Conservation (phyloP, 2,888 invertebrate genomes). For the Psylliodes chrysocephalus region DNA sequence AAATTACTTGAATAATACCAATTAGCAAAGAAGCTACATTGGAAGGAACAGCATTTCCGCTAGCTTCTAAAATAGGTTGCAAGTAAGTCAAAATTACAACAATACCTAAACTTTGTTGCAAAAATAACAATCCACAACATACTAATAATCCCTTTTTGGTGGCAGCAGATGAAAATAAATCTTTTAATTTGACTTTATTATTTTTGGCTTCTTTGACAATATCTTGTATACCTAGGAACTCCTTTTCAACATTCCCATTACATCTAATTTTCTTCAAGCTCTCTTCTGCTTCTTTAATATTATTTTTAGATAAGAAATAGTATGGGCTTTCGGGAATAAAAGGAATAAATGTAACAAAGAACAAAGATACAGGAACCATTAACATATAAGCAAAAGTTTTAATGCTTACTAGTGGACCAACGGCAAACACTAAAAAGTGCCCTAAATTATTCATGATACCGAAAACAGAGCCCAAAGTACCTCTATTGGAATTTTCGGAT, state of each 20-base stretch:
- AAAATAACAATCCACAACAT: slow-evolving; percentile 76
- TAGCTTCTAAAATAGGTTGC: slow-evolving; percentile 74
- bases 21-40: slow-evolving; percentile 79
- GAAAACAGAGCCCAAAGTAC: slow-evolving; percentile 80
- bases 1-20: slow-evolving; percentile 79
- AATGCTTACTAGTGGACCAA: slow-evolving; percentile 80
- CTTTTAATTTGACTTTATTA: slow-evolving; percentile 66
- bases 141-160: slow-evolving; percentile 81
- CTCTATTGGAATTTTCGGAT: slow-evolving; percentile 80
- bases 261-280: slow-evolving; percentile 77
- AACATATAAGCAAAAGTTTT: slow-evolving; percentile 70
- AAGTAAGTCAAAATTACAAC: slow-evolving; percentile 84
- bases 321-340: slow-evolving; percentile 87
- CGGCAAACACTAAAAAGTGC: slow-evolving; percentile 73
- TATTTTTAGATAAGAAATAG: slow-evolving; percentile 71
- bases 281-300: slow-evolving; percentile 70
- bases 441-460: too few species aligned
- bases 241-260: too few species aligned
- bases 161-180: too few species aligned
- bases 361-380: slow-evolving; percentile 64
- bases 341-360: slow-evolving; percentile 71
- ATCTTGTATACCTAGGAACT: too few species aligned
- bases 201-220: slow-evolving; percentile 72
- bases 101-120: slow-evolving; percentile 87
- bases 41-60: slow-evolving; percentile 70